A percentile compares a stretch with the other conserved stretches of the same genome.
Conservation (phyloP, 92 coral and sea anemone species). For the Virgularia gustaviana region DNA sequence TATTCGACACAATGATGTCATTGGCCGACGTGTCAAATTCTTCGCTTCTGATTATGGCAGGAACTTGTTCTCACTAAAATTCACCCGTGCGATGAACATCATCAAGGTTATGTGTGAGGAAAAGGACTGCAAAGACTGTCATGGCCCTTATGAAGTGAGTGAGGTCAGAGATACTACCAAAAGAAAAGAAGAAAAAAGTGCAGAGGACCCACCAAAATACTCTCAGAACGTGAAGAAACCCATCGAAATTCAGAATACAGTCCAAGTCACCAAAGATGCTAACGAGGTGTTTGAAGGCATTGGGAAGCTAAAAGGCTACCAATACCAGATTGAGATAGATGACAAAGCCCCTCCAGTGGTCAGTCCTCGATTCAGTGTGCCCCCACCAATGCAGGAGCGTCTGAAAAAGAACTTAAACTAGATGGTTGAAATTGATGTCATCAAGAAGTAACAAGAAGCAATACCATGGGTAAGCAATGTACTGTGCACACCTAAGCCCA, state of each 20-base stretch:
- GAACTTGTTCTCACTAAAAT: slow-evolving; percentile 65
- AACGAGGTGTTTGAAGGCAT: slow-evolving; percentile 58
- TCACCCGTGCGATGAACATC: slow-evolving; percentile 62
- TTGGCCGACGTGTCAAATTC: slow-evolving; percentile 58
- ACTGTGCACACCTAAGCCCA: slow-evolving; percentile 63
- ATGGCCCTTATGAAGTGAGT: slow-evolving; percentile 61
- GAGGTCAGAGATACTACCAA: slow-evolving; percentile 60
- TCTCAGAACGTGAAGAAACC: slow-evolving; percentile 64
- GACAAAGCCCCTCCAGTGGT: slow-evolving; percentile 65
- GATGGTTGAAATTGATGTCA: slow-evolving; percentile 58
- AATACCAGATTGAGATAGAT: slow-evolving; percentile 59
- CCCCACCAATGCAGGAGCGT: slow-evolving; percentile 65
- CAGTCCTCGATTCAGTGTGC: slow-evolving; percentile 60
- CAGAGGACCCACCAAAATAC: slow-evolving; percentile 56
- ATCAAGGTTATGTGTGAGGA: slow-evolving; percentile 62
- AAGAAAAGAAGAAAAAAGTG: slow-evolving; percentile 51
- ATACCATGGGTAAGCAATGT: slow-evolving; percentile 56
- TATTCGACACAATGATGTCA: slow-evolving; percentile 60
- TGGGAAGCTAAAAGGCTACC: slow-evolving; percentile 63
- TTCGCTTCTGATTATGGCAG: slow-evolving; percentile 63
- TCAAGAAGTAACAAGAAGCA: slow-evolving; percentile 58
- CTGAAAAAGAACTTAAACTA: slow-evolving; percentile 62
- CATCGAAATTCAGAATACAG: slow-evolving; percentile 58
- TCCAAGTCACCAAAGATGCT: slow-evolving; percentile 62
- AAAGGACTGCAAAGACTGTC: slow-evolving; percentile 65